These are phyloP conservation scores for Stichodactyla mertensii DNA, from an alignment of 64 coral and sea anemone genomes.

Conservation along the genomic window DNA sequence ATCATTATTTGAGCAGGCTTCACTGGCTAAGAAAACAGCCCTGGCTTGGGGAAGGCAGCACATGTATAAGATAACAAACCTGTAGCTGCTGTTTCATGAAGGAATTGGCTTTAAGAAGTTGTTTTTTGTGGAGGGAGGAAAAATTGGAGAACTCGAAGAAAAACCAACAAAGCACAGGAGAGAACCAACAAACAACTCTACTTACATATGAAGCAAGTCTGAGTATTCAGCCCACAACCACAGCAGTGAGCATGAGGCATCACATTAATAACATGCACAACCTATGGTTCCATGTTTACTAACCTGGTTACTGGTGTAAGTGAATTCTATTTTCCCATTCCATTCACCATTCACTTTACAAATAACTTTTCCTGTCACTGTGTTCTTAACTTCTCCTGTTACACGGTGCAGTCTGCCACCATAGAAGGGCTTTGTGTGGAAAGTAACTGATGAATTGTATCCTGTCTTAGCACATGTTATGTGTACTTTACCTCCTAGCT, in stretches of 20 bases:
- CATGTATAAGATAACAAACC: too few species aligned
- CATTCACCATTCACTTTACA: slow-evolving; percentile 95
- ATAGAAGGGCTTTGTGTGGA: slow-evolving; percentile 97
- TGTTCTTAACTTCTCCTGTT: slow-evolving; percentile 90
- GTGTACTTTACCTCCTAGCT: slow-evolving; percentile 92
- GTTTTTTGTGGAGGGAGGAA: neutral
- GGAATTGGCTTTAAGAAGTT: too few species aligned
- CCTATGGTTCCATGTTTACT: neutral
- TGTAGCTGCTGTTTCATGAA: too few species aligned
- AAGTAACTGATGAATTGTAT: slow-evolving; percentile 81
- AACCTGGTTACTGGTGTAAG: slow-evolving; percentile 80
- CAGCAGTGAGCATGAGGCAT: too few species aligned
- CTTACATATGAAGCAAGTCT: too few species aligned
- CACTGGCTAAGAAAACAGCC: too few species aligned
- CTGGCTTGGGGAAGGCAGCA: too few species aligned
- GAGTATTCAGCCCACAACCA: too few species aligned
- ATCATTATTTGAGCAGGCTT: too few species aligned
- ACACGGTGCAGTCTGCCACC: slow-evolving; percentile 85
- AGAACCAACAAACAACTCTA: too few species aligned
- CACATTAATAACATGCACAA: neutral
- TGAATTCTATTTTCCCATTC: slow-evolving; percentile 81
- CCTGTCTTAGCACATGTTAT: slow-evolving; percentile 90
- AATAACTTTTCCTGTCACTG: slow-evolving; percentile 66
- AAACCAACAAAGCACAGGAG: too few species aligned
- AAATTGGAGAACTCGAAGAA: neutral